phyloP scores from a whole-genome alignment of 1,140 invertebrate genomes.

The Harlomillsia oculata region DNA sequence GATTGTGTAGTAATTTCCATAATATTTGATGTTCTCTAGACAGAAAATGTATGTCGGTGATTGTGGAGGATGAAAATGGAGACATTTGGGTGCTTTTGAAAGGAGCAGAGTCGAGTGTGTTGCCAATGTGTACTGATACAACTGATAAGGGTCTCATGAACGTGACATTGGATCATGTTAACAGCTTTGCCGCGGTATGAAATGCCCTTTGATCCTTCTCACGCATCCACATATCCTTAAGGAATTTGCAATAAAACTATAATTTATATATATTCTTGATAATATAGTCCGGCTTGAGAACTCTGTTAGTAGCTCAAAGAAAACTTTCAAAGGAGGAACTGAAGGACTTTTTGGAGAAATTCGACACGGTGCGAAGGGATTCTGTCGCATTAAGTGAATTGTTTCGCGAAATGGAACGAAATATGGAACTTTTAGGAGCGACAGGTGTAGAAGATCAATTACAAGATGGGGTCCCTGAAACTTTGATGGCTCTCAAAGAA shows the following conservation, averaged over 20 bases:
- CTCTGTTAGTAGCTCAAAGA: slow-evolving; percentile 47
- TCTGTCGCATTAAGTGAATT: slow-evolving; percentile 38
- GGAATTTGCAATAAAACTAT: too few species aligned
- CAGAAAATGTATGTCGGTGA: slow-evolving; percentile 58
- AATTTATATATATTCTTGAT: not conserved
- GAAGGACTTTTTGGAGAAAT: not conserved
- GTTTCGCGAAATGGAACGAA: slow-evolving; percentile 49
- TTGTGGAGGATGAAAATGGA: slow-evolving; percentile 44
- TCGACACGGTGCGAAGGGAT: not conserved
- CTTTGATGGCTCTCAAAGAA: slow-evolving; percentile 54
- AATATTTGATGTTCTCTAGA: slow-evolving; percentile 36
- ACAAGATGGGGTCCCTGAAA: slow-evolving; percentile 68
- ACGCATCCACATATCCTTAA: too few species aligned
- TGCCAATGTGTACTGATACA: slow-evolving; percentile 48
- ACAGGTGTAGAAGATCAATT: slow-evolving; percentile 76
- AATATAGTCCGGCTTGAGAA: slow-evolving; percentile 50
- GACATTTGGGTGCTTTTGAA: slow-evolving; percentile 65
- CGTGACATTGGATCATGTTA: slow-evolving; percentile 39
- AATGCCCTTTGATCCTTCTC: too few species aligned
- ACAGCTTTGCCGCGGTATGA: slow-evolving; percentile 45
- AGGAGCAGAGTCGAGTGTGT: slow-evolving; percentile 66
- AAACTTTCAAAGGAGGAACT: slow-evolving; percentile 40
- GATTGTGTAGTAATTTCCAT: too few species aligned
- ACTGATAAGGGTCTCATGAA: slow-evolving; percentile 39
- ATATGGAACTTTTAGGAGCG: slow-evolving; percentile 61